Base-by-base conservation (phyloP, 2,113 vertebrate species). In the Dipodomys merriami region DNA sequence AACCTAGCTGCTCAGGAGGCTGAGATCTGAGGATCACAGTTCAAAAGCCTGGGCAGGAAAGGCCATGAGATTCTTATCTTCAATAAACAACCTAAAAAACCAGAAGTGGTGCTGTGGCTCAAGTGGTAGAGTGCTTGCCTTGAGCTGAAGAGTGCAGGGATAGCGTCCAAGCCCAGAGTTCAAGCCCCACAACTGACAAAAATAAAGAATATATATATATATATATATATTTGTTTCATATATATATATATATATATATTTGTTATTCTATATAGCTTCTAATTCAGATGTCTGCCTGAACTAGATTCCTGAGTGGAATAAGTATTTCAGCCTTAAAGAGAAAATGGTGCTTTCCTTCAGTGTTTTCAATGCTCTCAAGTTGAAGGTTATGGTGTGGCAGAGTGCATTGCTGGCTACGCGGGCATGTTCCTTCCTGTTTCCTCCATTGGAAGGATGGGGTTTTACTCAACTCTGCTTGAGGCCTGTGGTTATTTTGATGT, bases 401-500 rank as follows among this genome's bases (percentile, higher is more conserved):
- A 67, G 22, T 1, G 9, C 25, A 13, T 7, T 18, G 18, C 11
- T 30, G 65, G 78, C 25, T 39, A n/a, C 20, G 77, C 84, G 79
- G 44, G 67, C 25, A 12, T 77, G 57, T 93, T 92, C 74, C 91
- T 93, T 80, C 64, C 82, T 15, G 44, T 74, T 71, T 19, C n/a
- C 39, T 4, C 57, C n/a, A 3, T 49, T 83, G 83, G 78, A 91
- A 83, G 74, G 22, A 83, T 22, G 13, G 67, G 9, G 25, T 23
- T 83, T 57, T 79, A 62, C 60, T 25, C 30, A 64, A 46, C 78
- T 74, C 87, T 60, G 53, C 11, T 90, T 91, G 19, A 92, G 65
- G 2, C 44, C 88, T 84, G 83, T 64, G 79, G 84, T 81, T 68
- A 86, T 93, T 98, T 92, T 93, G 73, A 92, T 89, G 60, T 85